phyloP scores from a whole-genome alignment of 2,113 vertebrate species.

The Rhegmatorhina hoffmannsi region DNA sequence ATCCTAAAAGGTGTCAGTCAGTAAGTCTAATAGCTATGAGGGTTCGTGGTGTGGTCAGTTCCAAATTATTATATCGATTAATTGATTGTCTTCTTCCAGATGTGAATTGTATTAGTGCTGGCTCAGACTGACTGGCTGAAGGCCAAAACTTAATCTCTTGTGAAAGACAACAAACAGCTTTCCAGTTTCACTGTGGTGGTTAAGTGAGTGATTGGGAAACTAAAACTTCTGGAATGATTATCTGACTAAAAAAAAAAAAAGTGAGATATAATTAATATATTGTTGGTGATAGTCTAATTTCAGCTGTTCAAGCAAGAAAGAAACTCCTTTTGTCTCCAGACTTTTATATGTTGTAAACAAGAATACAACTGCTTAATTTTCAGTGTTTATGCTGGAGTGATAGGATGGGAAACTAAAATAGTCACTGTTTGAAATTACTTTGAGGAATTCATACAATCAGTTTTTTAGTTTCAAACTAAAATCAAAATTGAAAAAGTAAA shows the following conservation, averaged over 20 bases:
- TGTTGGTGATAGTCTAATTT: neutral
- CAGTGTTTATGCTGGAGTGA: neutral
- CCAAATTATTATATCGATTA: constrained; percentile 83
- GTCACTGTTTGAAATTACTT: neutral
- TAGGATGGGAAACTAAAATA: neutral
- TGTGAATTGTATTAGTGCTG: constrained; percentile 74
- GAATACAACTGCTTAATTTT: neutral
- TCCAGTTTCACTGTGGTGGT: constrained; percentile 28
- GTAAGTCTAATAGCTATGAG: constrained; percentile 71
- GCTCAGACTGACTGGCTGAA: constrained; percentile 52
- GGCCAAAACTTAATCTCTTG: constrained; percentile 65
- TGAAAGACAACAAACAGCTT: constrained; percentile 47
- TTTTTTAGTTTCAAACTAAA: neutral
- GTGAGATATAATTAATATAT: neutral
- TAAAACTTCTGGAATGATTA: constrained; percentile 30
- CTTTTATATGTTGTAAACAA: neutral
- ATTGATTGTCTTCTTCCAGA: constrained; percentile 78
- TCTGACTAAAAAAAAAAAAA: constrained; percentile 26
- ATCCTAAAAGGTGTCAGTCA: constrained; percentile 75
- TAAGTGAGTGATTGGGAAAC: constrained; percentile 28
- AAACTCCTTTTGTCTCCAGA: neutral
- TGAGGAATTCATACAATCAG: neutral
- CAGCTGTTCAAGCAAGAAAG: neutral
- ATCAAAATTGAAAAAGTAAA: neutral
- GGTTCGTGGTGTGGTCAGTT: constrained; percentile 75